Conservation (phyloP, 2,113 vertebrate genomes). For the Leuciscus idus region DNA sequence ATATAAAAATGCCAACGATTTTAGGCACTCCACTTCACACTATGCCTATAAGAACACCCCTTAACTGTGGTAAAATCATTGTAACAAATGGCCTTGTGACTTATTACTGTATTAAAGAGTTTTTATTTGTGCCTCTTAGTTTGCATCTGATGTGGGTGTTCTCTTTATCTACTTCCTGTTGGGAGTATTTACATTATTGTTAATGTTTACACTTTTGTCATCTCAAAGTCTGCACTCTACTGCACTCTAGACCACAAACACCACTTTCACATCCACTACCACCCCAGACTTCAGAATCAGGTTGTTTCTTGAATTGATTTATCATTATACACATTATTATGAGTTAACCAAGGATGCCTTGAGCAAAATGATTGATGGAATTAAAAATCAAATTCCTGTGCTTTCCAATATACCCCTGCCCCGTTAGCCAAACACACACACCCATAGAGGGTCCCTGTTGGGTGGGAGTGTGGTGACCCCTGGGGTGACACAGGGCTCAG, state of each 20-base stretch:
- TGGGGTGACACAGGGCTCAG: slow-evolving; percentile 45
- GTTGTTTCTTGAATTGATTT: slow-evolving; percentile 2
- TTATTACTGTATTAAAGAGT: background rate
- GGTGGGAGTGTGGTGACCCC: slow-evolving; percentile 54
- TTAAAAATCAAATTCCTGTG: slow-evolving; percentile 10
- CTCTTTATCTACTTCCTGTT: slow-evolving; percentile 16
- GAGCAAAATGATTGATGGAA: background rate
- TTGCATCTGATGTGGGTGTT: background rate
- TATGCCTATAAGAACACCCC: background rate
- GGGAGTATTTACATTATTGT: slow-evolving; percentile 33
- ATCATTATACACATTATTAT: background rate
- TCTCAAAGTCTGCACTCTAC: background rate
- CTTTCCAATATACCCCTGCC: background rate
- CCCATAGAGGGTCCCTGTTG: slow-evolving; percentile 17
- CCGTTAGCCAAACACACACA: slow-evolving; percentile 16
- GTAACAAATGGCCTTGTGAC: background rate
- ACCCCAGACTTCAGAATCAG: background rate
- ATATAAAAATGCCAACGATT: background rate
- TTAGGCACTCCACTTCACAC: background rate
- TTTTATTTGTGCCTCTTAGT: background rate
- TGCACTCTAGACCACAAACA: background rate
- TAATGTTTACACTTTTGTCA: slow-evolving; percentile 50
- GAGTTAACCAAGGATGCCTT: background rate
- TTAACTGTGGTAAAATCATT: background rate
- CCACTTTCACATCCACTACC: slow-evolving; percentile 26